These are phyloP conservation scores for Harpalus rufipes DNA, from an alignment of 2,888 invertebrate species.

Conservation along the genomic window DNA sequence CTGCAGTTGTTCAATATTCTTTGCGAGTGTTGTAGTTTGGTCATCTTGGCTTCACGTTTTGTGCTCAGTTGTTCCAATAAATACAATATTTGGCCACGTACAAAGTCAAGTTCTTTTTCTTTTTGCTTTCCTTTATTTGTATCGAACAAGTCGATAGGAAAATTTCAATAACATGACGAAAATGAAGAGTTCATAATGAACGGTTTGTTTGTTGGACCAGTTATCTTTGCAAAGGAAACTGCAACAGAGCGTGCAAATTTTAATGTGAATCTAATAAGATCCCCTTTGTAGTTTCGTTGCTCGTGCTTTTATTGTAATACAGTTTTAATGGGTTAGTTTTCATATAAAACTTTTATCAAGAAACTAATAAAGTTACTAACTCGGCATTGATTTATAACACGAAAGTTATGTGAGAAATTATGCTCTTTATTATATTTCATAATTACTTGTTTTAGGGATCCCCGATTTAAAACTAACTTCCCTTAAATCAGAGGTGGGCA, in stretches of 20 bases:
- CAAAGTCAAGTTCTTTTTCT: slow-evolving; percentile 27
- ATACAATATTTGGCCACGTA: slow-evolving; percentile 44
- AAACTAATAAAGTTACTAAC: slow-evolving; percentile 44
- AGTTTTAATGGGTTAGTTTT: slow-evolving; percentile 55
- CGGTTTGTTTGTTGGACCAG: slow-evolving; percentile 10
- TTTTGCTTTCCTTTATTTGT: slow-evolving; percentile 11
- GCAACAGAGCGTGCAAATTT: slow-evolving; percentile 22
- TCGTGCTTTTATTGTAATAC: slow-evolving; percentile 38
- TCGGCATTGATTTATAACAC: slow-evolving; percentile 5
- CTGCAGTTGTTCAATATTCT: background rate
- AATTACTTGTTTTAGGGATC: background rate
- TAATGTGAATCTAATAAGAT: slow-evolving; percentile 55
- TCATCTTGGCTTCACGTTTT: background rate
- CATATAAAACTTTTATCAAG: slow-evolving; percentile 49
- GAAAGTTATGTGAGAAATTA: background rate
- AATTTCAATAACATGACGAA: slow-evolving; percentile 44
- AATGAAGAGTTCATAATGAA: slow-evolving; percentile 41
- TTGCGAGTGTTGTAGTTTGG: background rate
- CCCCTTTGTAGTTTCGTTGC: slow-evolving; percentile 27
- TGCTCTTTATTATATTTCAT: background rate
- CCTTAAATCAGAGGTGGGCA: no score
- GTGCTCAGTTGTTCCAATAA: slow-evolving; percentile 30
- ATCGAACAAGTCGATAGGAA: slow-evolving; percentile 4
- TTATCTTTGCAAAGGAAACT: slow-evolving; percentile 18
- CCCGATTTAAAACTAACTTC: no score